A percentile compares a stretch with the other conserved stretches of the same genome.
Evolutionary conservation across 2,113 vertebrate species (phyloP).

Genomic region (Xenus cinereus): DNA sequence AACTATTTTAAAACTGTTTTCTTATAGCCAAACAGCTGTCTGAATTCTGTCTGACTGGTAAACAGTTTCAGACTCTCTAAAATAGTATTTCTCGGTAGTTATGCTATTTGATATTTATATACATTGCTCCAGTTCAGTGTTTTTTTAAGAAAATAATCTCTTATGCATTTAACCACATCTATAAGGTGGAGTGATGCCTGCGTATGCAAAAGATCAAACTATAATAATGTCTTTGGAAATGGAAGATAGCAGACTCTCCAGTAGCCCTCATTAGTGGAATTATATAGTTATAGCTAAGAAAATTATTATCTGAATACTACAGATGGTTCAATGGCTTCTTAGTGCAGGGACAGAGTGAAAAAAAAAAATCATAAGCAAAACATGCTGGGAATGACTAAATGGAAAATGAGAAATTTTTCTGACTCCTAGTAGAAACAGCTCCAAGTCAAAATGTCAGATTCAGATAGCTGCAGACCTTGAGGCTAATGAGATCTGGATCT

Average conservation of each 20-base stretch:
- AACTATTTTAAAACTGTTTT: neutral
- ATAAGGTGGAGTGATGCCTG: constrained; percentile 30
- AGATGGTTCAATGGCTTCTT: constrained; percentile 63
- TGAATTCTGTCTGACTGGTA: neutral
- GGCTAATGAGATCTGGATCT: constrained; percentile 67
- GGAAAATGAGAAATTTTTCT: constrained; percentile 1
- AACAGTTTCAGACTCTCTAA: neutral
- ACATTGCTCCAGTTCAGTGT: neutral
- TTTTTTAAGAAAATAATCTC: constrained; percentile 38
- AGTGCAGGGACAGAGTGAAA: constrained; percentile 52
- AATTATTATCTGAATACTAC: constrained; percentile 63
- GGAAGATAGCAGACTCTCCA: constrained; percentile 50
- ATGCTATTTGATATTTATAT: neutral
- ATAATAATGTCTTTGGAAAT: constrained; percentile 58
- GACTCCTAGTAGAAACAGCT: constrained; percentile 45
- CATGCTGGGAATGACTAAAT: constrained; percentile 67
- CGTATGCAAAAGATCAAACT: constrained; percentile 54
- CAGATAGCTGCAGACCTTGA: constrained; percentile 57
- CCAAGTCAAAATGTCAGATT: constrained; percentile 68
- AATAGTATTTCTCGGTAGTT: neutral
- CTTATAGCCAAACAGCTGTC: neutral
- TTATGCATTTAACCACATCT: constrained; percentile 15
- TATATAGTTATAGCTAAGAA: constrained; percentile 44
- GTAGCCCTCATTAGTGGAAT: constrained; percentile 65
- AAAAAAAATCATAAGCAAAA: constrained; percentile 50